Conservation (phyloP, 2,113 vertebrate genomes). For the Xenotilapia caudafasciata region DNA sequence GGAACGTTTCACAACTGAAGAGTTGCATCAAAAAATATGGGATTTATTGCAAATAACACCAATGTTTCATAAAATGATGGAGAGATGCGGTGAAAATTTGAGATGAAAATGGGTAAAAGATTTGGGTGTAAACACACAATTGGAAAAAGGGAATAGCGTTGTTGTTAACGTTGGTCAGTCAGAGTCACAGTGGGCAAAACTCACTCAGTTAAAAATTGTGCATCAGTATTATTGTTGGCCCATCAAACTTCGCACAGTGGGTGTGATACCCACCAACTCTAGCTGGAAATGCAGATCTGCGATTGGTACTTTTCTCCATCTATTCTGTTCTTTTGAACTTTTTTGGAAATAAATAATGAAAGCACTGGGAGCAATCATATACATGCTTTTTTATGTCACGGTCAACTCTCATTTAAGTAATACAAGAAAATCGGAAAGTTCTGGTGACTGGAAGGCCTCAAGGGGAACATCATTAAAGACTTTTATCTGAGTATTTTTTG, state of each 20-base stretch:
- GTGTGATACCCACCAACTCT: not conserved
- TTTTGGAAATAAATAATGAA: not conserved
- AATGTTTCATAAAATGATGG: not conserved
- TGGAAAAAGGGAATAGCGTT: not conserved
- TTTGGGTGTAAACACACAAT: not conserved
- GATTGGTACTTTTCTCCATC: not conserved
- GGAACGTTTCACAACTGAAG: not conserved
- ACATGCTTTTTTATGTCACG: not conserved
- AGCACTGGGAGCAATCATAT: not conserved
- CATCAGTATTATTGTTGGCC: not conserved
- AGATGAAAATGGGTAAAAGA: not conserved
- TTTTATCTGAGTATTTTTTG: not conserved
- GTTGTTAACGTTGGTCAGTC: not conserved
- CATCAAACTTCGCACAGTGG: not conserved
- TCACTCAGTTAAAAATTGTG: not conserved
- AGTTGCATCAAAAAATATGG: accelerated
- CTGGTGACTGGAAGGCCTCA: not conserved
- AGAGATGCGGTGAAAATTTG: accelerated
- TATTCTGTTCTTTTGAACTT: not conserved
- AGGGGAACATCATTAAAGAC: too few relatives aligned
- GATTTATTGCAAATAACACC: not conserved
- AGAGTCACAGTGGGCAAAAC: not conserved
- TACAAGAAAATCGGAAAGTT: not conserved
- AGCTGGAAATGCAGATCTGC: not conserved
- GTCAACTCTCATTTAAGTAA: not conserved